A percentile compares a stretch with the other conserved stretches of the same genome.
Conservation (phyloP, 2,113 vertebrate species). For the Cynoglossus semilaevis region DNA sequence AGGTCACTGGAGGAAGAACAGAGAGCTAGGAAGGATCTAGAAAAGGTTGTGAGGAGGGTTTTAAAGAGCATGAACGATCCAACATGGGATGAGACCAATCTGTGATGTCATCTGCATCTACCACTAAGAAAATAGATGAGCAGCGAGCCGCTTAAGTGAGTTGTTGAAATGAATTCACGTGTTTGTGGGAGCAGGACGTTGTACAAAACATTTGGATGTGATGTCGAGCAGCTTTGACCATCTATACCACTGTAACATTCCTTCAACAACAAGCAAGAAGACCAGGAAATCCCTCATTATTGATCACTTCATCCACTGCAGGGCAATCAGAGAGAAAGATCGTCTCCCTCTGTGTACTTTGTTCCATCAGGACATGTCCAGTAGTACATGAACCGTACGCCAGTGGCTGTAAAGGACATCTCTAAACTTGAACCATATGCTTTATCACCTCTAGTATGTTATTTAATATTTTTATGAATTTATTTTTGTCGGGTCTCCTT, state of each 20-base stretch:
- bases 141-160: background rate
- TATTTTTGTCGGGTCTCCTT: constrained; percentile 13
- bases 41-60: constrained; percentile 90
- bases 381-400: constrained; percentile 43
- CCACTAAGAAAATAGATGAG: constrained; percentile 5
- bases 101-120: constrained; percentile 72
- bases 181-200: background rate
- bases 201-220: background rate
- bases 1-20: constrained; percentile 94
- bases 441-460: constrained; percentile 48
- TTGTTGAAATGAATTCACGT: constrained; percentile 6
- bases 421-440: constrained; percentile 45
- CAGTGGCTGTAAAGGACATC: constrained; percentile 15
- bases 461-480: constrained; percentile 59
- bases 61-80: constrained; percentile 94
- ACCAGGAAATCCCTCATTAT: background rate
- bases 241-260: constrained; percentile 42
- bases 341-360: constrained; percentile 50
- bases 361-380: constrained; percentile 19
- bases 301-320: constrained; percentile 10
- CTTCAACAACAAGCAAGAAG: constrained; percentile 21
- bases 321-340: constrained; percentile 6
- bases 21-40: constrained; percentile 90
- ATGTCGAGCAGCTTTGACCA: constrained; percentile 6
- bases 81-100: constrained; percentile 96